Base-by-base conservation (phyloP, 1,140 invertebrate species). In the Bacillus rossius region DNA sequence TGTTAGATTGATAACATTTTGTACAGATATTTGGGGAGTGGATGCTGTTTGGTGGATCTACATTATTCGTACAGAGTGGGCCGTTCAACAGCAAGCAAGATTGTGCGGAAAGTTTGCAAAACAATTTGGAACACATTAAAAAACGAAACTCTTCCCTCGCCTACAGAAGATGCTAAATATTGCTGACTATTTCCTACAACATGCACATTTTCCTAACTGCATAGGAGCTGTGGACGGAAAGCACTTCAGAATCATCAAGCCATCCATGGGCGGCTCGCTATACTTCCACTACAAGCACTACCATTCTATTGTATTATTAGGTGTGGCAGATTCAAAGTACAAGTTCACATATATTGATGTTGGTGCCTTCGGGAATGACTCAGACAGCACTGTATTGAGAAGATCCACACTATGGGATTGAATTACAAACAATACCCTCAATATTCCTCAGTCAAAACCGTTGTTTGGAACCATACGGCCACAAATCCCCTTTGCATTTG, bases 261-360 rank as follows among this genome's bases (percentile, higher is more conserved):
- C 66, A 16, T 19, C 10, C 17, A 51, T 61, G 49, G 67, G 67
- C 65, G 69, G 72, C 60, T 70, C 69, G 13, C 55, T 67, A 45
- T 67, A 61, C 63, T 69, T 64, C 34, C 70, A 70, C 58, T 71
- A 70, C 55, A 67, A 62, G 48, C 7, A 62, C 34, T 68, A 56
- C 57, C 71, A 64, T 57, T 67, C 67, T 17, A 66, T 75, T 10
- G 70, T 77, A 50, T 63, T 77, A 37, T 65, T 74, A 55, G 74
- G 70, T 13, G 57, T 75, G 8, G 65, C 50, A 19, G 72, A 76
- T 69, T 59, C 62, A 45, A 61, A 74, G 58, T 74, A 71, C 37
- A n/a, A 19, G 13, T 52, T 52, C 10, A 22, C 23, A 23, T 40
- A 37, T 40, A 20, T 52, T 40, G 64, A 73, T 64, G 64, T 77